Conservation (phyloP, 2,113 vertebrate genomes). For the Pithys albifrons region DNA sequence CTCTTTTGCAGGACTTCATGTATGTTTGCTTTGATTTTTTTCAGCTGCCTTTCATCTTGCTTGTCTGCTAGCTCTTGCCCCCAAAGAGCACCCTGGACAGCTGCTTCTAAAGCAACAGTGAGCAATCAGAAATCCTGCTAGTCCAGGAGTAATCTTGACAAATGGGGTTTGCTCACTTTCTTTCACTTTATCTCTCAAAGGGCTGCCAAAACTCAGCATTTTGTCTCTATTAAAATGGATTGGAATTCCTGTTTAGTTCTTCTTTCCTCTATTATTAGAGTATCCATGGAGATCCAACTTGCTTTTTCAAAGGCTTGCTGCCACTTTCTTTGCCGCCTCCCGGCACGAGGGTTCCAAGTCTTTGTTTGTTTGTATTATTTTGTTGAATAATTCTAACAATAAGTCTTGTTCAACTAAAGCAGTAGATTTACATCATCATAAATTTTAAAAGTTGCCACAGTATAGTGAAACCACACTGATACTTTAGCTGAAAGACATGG, state of each 20-base stretch:
- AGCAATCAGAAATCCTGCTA: background rate
- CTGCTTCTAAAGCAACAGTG: background rate
- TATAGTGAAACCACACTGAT: background rate
- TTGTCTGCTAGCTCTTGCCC: background rate
- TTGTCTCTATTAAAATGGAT: background rate
- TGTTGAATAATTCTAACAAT: background rate
- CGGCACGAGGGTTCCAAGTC: background rate
- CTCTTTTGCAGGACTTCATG: background rate
- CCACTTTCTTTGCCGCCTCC: background rate
- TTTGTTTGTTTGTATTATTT: background rate
- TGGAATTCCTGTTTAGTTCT: background rate
- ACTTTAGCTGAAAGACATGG: background rate
- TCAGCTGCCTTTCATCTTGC: background rate
- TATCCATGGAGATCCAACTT: background rate
- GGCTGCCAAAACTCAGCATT: background rate
- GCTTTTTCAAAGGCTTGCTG: background rate
- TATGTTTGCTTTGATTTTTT: background rate
- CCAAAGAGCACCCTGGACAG: background rate
- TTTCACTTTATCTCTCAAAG: background rate
- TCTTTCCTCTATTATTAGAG: background rate
- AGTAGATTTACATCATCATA: background rate
- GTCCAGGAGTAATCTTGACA: background rate
- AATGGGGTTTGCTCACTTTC: background rate
- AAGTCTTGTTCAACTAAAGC: background rate
- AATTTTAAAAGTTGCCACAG: background rate